Percentiles rank a stretch among this genome's conserved stretches.
These are phyloP conservation scores for Nyctibius grandis DNA, from an alignment of 2,797 vertebrate genomes.

Conservation along the genomic window DNA sequence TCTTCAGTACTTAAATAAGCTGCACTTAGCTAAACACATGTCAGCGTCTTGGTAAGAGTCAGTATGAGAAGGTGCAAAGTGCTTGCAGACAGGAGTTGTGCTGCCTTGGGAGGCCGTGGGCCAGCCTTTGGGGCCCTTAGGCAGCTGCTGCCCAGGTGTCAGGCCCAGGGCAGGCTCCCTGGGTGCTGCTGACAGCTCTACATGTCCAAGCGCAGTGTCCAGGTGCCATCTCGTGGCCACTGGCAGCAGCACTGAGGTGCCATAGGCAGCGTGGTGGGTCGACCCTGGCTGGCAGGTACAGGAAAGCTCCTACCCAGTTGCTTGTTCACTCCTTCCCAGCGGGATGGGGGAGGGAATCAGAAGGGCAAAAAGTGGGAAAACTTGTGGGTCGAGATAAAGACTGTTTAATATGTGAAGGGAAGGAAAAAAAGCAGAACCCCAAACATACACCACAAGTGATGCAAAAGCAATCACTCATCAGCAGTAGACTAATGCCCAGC, in stretches of 20 bases:
- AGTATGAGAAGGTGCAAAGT: neutral
- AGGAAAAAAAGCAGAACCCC: accelerated
- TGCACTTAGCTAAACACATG: neutral
- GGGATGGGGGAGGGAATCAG: neutral
- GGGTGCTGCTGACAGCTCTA: neutral
- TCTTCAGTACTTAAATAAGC: neutral
- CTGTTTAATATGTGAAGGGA: neutral
- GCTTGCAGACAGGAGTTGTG: neutral
- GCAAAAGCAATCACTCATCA: neutral
- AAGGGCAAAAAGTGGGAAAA: neutral
- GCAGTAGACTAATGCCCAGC: neutral
- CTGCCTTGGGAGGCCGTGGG: neutral
- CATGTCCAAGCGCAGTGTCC: neutral
- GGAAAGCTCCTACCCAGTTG: neutral
- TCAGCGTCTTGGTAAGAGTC: neutral
- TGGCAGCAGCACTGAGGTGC: neutral
- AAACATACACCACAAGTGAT: neutral
- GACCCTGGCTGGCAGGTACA: neutral
- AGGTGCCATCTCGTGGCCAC: constrained; percentile 64
- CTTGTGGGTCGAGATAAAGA: neutral
- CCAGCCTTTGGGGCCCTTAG: too few species aligned
- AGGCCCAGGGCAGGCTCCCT: neutral
- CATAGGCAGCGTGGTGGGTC: accelerated
- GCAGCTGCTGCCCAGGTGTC: neutral
- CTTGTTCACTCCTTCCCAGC: accelerated